Conservation (phyloP, 2,113 vertebrate genomes). For the Cathartes aura region DNA sequence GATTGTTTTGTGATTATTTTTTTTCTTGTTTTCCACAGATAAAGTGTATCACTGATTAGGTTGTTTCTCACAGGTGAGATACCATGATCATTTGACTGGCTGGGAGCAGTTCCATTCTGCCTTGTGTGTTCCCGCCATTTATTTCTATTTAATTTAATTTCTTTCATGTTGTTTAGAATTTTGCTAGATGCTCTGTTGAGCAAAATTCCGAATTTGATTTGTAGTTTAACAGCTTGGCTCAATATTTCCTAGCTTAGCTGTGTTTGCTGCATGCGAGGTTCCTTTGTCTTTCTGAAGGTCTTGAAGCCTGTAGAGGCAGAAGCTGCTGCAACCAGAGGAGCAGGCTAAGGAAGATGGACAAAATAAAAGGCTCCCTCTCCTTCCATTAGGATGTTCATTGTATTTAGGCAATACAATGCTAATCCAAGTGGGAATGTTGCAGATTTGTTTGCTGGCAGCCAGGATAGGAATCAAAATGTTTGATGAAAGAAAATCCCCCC, state of each 20-base stretch:
- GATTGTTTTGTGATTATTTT: not conserved
- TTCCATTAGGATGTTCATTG: not conserved
- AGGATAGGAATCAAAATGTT: not conserved
- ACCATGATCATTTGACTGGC: not conserved
- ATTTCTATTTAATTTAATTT: not conserved
- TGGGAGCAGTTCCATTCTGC: not conserved
- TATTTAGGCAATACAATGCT: not conserved
- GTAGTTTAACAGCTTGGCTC: not conserved
- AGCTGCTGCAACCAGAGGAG: not conserved
- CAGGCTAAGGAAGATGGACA: not conserved
- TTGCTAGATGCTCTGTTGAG: not conserved
- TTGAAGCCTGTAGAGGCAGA: not conserved
- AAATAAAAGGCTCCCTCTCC: not conserved
- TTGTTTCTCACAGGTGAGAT: not conserved
- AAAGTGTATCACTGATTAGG: not conserved
- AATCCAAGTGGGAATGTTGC: not conserved
- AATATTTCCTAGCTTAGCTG: not conserved
- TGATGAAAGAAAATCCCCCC: not conserved
- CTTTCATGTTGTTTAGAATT: not conserved
- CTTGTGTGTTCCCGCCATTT: not conserved
- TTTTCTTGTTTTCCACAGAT: not conserved
- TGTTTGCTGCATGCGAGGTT: not conserved
- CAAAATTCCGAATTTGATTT: not conserved
- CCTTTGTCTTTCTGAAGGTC: not conserved
- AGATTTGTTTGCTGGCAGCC: not conserved